Evolutionary conservation across 2,888 invertebrate species (phyloP).

Genomic region (Pandemis heparana): DNA sequence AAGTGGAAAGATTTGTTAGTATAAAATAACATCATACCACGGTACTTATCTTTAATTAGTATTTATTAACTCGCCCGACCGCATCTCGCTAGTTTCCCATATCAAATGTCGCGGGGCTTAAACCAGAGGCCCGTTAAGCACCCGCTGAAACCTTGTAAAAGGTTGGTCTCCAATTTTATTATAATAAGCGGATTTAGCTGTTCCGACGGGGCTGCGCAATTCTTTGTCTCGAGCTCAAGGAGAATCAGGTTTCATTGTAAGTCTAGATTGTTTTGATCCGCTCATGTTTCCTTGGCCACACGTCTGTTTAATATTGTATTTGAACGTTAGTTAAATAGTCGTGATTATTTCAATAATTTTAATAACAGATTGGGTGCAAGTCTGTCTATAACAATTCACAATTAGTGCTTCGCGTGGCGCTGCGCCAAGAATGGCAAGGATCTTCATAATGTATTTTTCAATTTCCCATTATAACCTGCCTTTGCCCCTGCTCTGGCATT

Average conservation of each 20-base stretch:
- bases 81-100: constrained; percentile 17
- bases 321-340: constrained; percentile 11
- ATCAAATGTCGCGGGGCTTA: constrained; percentile 21
- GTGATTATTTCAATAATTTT: not conserved
- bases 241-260: constrained; percentile 76
- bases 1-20: too few species aligned
- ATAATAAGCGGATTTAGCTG: constrained; percentile 74
- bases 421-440: constrained; percentile 24
- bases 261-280: constrained; percentile 70
- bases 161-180: constrained; percentile 63
- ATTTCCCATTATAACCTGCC: constrained; percentile 36
- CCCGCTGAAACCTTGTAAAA: constrained; percentile 65
- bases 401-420: constrained; percentile 26
- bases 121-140: constrained; percentile 22
- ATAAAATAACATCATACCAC: not conserved
- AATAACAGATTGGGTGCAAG: not conserved
- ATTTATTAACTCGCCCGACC: not conserved
- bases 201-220: constrained; percentile 51
- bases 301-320: constrained; percentile 23
- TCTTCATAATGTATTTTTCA: constrained; percentile 31
- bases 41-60: not conserved
- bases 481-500: constrained; percentile 13
- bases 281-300: constrained; percentile 66
- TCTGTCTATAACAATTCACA: constrained; percentile 23
- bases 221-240: constrained; percentile 60